phyloP scores from a whole-genome alignment of 1,140 invertebrate species.

The Drosophila nannoptera region DNA sequence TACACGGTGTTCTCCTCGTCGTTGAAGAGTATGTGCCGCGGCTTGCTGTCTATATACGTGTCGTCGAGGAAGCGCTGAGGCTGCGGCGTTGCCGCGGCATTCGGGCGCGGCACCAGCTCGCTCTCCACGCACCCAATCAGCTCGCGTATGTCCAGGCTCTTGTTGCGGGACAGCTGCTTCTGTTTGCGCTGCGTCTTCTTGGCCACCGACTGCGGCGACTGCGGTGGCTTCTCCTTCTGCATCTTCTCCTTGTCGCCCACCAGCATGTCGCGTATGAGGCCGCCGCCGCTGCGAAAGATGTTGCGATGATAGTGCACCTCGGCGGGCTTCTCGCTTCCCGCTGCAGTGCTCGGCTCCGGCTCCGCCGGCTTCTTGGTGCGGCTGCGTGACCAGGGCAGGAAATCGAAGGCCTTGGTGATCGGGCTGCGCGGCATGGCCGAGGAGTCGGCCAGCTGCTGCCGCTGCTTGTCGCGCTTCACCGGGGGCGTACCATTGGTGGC shows the following conservation, averaged over 20 bases:
- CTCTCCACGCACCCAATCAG: slow-evolving; percentile 66
- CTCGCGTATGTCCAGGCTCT: slow-evolving; percentile 73
- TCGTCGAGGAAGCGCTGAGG: slow-evolving; percentile 68
- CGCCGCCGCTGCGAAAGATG: slow-evolving; percentile 72
- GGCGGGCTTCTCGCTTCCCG: slow-evolving; percentile 19
- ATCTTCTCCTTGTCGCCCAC: slow-evolving; percentile 64
- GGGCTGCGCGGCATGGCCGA: slow-evolving; percentile 57
- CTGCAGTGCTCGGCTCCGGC: neutral
- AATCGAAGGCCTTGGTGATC: slow-evolving; percentile 78
- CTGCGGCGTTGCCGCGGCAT: neutral
- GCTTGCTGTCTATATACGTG: slow-evolving; percentile 73
- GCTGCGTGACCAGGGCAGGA: slow-evolving; percentile 68
- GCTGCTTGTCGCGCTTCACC: slow-evolving; percentile 38
- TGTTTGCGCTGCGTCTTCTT: slow-evolving; percentile 54
- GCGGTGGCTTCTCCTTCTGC: slow-evolving; percentile 64
- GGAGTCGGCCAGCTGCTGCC: slow-evolving; percentile 40
- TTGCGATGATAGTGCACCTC: slow-evolving; percentile 73
- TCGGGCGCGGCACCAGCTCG: slow-evolving; percentile 38
- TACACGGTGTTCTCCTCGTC: slow-evolving; percentile 76
- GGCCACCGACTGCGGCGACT: slow-evolving; percentile 43
- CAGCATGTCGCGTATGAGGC: slow-evolving; percentile 72
- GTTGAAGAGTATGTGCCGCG: slow-evolving; percentile 75
- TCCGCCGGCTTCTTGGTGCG: slow-evolving; percentile 54
- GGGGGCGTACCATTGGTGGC: slow-evolving; percentile 38
- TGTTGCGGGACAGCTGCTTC: slow-evolving; percentile 66